phyloP scores from a whole-genome alignment of 2,113 vertebrate species.

The Meriones unguiculatus region DNA sequence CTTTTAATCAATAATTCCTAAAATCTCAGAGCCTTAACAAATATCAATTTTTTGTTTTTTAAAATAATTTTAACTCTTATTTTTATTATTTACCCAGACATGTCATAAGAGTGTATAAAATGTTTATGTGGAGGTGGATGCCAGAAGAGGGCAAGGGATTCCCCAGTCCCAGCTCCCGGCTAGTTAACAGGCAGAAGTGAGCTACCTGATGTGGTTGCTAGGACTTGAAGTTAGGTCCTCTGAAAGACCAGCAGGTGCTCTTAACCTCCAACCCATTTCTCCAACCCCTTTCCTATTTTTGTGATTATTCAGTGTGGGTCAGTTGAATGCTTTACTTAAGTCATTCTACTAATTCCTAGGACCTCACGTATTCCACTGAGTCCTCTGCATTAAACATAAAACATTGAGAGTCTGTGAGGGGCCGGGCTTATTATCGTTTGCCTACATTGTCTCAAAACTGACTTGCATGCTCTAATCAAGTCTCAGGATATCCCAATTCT shows the following conservation, averaged over 20 bases:
- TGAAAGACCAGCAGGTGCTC: no score
- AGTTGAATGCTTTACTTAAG: background rate
- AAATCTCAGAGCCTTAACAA: background rate
- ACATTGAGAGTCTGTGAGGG: background rate
- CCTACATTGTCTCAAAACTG: background rate
- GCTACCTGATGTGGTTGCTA: no score
- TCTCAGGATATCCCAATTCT: background rate
- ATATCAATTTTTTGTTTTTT: background rate
- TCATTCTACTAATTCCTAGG: background rate
- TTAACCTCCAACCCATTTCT: no score
- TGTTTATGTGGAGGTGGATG: no score
- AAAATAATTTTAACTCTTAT: no score
- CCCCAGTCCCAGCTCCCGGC: no score
- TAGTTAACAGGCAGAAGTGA: no score
- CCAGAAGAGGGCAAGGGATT: no score
- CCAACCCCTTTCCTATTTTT: background rate
- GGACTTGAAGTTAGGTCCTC: no score
- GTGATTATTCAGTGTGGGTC: background rate
- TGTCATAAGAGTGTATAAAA: no score
- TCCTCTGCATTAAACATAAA: background rate
- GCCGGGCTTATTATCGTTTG: background rate
- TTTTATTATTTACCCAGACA: no score
- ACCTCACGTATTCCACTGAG: background rate
- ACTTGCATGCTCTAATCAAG: background rate
- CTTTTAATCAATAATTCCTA: background rate